Evolutionary conservation across 2,797 vertebrate genomes (phyloP), one percentile per base, ranked within the genome.

Genomic region (Diplodus puntazzo): DNA sequence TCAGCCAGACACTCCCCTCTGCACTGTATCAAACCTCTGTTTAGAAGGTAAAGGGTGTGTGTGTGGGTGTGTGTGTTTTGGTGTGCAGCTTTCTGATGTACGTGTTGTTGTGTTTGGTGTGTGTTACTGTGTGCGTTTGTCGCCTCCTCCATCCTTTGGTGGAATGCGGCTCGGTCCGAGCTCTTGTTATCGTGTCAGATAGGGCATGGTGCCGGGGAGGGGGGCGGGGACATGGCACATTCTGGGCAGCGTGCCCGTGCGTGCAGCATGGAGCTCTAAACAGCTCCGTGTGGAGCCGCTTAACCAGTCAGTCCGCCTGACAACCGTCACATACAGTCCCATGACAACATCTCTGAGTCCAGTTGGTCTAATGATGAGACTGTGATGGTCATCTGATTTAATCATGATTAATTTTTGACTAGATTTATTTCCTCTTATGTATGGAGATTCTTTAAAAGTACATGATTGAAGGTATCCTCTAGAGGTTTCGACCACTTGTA

Each of bases 101-200:
- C 16, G 54, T 73, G 73, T 73, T 70, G 68, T 72, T 72, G 69
- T 68, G 43, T 69, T 75, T 60, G 4, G 59, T 72, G 71, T 61
- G 74, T 72, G 79, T 78, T 60, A 11, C 17, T 30, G 42, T 46
- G 34, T 66, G 55, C 62, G 45, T 83, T 70, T 54, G 58, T 69
- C 73, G 82, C 70, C 79, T 87, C 80, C 63, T 83, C 73, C 80
- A 72, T 88, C 81, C 73, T 75, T 68, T 16, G 3, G 11, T 84
- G 90, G 90, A 93, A 92, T 94, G 94, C 46, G 59, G 79, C 69
- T 85, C 77, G 46, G 79, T 76, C 77, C 67, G 21, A 48, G 64
- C 83, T 82, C 83, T 89, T 87, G 87, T 95, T 94, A 91, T 94
- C 83, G 60, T 81, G 88, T 79, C 79, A 88, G 92, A 92, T 89